Base-by-base conservation (phyloP, 1,140 invertebrate genomes). In the Bombus superbus region DNA sequence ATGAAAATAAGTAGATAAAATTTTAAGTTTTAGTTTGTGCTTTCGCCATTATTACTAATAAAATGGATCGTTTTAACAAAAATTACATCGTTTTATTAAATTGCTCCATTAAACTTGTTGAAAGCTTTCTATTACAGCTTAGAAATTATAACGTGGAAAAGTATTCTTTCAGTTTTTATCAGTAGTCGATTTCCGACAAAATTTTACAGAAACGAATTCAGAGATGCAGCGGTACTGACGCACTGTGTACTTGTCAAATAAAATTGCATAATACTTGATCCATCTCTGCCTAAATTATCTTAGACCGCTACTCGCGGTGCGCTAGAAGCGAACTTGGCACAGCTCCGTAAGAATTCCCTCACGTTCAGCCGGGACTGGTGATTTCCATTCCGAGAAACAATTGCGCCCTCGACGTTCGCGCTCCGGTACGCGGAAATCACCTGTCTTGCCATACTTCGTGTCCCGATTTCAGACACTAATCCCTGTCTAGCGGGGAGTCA, bases 341-440 rank as follows among this genome's bases (percentile, higher is more conserved):
- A 71, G 75, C 80, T 89, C 80, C 83, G 88, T 88, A 80, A 77
- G 90, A 90, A 92, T 92, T 91, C 91, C 91, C 91, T 93, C 92
- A 93, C 91, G 91, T 92, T 82, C 83, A 75, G 18, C 38, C 71
- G 32, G 64, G 62, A 6, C 57, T 25, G 9, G 59, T 90, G 86
- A 84, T 93, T 91, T 92, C 89, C 91, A 92, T 93, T 94, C 86
- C 83, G 74, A 88, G 93, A 92, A 93, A 93, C 90, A 87, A 85
- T 85, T 9, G 83, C 64, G 71, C 47, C 72, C 57, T 40, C 47
- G 73, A 44, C 75, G 42, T 22, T 28, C 53, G 57, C 22, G 28
- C 79, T 57, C 22, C 44, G 68, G 57, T 86, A 88, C 87, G 66
- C 81, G 90, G 86, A 91, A 87, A 84, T 86, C 83, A 89, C 83